Conservation (phyloP, 2,113 vertebrate species). For the Lichenostomus cassidix region DNA sequence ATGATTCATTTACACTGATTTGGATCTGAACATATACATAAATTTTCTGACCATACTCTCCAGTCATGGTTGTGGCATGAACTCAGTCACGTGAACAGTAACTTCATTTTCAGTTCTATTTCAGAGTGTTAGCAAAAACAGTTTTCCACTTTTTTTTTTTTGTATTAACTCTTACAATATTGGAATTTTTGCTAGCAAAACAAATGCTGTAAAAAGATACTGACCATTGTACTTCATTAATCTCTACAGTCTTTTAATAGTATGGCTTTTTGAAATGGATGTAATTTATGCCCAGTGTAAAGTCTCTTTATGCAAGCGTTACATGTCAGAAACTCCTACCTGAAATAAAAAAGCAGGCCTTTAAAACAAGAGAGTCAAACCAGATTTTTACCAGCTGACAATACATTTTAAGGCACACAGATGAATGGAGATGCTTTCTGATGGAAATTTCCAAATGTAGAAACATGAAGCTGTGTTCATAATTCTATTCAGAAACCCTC, state of each 20-base stretch:
- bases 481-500: not conserved
- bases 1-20: not conserved
- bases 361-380: not conserved
- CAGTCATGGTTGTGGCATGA: not conserved
- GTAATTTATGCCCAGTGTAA: not conserved
- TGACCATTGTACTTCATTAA: not conserved
- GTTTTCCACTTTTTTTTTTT: not conserved
- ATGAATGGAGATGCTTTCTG: not conserved
- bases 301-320: not conserved
- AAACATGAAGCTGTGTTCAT: not conserved
- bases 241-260: not conserved
- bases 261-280: not conserved
- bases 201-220: not conserved
- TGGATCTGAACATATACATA: not conserved
- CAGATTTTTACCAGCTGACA: not conserved
- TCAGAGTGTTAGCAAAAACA: not conserved
- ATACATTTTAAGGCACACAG: not conserved
- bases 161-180: not conserved
- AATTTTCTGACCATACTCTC: not conserved
- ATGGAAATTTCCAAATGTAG: not conserved
- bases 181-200: not conserved
- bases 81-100: not conserved
- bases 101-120: slow-evolving; percentile 23
- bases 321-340: not conserved
- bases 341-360: not conserved